Conservation (phyloP, 2,113 vertebrate genomes). For the Agelaius tricolor region DNA sequence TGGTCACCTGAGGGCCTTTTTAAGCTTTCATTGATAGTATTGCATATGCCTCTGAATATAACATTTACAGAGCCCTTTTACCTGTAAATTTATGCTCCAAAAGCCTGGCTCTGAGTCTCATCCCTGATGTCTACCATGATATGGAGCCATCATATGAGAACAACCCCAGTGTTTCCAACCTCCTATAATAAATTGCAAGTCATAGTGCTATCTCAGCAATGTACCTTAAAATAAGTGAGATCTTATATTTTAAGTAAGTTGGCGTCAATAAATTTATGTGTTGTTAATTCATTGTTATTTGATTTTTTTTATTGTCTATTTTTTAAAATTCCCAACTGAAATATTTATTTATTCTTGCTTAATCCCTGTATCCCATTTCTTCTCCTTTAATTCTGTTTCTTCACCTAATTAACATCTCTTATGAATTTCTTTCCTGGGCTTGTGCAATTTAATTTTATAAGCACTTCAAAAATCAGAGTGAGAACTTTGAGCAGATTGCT, state of each 20-base stretch:
- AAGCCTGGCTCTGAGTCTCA: not conserved
- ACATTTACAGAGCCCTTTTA: not conserved
- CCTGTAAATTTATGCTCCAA: not conserved
- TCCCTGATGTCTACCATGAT: not conserved
- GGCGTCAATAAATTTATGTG: not conserved
- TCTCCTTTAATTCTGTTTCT: constrained; percentile 37
- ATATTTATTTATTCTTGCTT: constrained; percentile 20
- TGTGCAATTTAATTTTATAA: constrained; percentile 66
- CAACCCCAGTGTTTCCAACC: not conserved
- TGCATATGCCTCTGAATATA: not conserved
- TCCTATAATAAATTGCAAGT: not conserved
- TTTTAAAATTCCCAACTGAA: not conserved
- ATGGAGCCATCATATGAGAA: not conserved
- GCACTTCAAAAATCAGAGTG: constrained; percentile 61
- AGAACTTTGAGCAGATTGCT: constrained; percentile 28
- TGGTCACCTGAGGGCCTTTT: not conserved
- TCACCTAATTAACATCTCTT: constrained; percentile 65
- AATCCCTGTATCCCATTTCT: not conserved
- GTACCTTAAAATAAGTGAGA: not conserved
- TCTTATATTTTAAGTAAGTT: not conserved
- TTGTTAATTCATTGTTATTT: not conserved
- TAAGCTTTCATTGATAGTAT: not conserved
- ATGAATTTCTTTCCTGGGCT: constrained; percentile 64
- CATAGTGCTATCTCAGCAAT: not conserved
- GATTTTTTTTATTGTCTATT: not conserved